Conservation (phyloP, 2,797 vertebrate genomes). For the Sebastes miniatus region DNA sequence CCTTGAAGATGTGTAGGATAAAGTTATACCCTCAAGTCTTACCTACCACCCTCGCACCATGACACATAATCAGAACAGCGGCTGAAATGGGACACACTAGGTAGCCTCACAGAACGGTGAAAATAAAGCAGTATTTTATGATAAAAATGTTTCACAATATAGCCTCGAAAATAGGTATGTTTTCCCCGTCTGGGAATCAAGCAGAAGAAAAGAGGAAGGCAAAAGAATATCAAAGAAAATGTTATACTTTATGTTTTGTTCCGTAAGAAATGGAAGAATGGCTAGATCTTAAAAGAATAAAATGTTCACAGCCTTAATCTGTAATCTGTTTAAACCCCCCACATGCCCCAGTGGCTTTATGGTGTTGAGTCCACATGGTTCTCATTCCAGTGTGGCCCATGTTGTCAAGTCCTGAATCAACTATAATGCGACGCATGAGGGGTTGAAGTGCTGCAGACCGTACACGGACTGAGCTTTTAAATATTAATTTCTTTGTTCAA, state of each 20-base stretch:
- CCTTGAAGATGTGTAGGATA: background rate
- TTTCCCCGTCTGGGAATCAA: background rate
- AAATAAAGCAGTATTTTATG: background rate
- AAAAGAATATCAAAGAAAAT: background rate
- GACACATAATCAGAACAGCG: background rate
- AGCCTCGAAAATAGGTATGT: background rate
- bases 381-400: background rate
- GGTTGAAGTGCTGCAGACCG: conserved; percentile 58
- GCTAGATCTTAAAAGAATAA: conserved; percentile 21
- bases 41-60: background rate
- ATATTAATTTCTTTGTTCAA: conserved; percentile 79
- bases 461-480: conserved; percentile 66
- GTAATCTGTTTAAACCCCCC: conserved; percentile 33
- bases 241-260: background rate
- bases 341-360: conserved; percentile 19
- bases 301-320: conserved; percentile 10
- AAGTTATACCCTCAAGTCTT: background rate
- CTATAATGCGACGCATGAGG: conserved; percentile 44
- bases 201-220: background rate
- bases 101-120: background rate
- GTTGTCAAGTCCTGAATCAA: conserved; percentile 31
- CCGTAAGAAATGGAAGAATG: background rate
- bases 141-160: background rate
- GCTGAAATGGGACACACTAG: background rate
- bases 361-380: conserved; percentile 28